Evolutionary conservation across 2,797 vertebrate species (phyloP).

Genomic region (Dendrocincla tyrannina): DNA sequence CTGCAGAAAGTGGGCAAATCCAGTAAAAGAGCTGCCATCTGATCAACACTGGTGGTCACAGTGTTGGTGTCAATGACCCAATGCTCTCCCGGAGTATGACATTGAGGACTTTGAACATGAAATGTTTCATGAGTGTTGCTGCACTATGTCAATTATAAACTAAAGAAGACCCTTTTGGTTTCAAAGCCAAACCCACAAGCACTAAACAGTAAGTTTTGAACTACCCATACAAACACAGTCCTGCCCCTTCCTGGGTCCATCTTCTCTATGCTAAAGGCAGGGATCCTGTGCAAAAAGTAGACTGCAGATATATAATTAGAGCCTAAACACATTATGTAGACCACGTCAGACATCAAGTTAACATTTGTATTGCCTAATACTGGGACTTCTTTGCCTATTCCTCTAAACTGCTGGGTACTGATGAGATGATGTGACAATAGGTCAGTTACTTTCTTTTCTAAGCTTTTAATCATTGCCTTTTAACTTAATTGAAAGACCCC

Average conservation of each 20-base stretch:
- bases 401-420: not conserved
- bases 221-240: not conserved
- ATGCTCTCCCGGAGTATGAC: rapidly evolving
- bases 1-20: not conserved
- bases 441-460: not conserved
- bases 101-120: rapidly evolving
- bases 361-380: not conserved
- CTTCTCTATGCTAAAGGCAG: not conserved
- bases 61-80: not conserved
- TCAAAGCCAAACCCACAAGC: not conserved
- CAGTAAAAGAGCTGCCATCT: not conserved
- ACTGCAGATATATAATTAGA: not conserved
- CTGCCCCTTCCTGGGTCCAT: not conserved
- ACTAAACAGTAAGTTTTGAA: not conserved
- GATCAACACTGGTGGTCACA: not conserved
- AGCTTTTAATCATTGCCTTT: not conserved
- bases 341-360: not conserved
- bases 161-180: not conserved
- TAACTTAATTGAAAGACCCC: not conserved
- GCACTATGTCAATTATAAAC: not conserved
- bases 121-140: not conserved
- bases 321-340: not conserved
- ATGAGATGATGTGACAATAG: not conserved
- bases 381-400: not conserved
- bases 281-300: not conserved